A percentile compares a stretch with the other conserved stretches of the same genome.
phyloP scores from a whole-genome alignment of 2,888 invertebrate species.

The Eilema caniola region DNA sequence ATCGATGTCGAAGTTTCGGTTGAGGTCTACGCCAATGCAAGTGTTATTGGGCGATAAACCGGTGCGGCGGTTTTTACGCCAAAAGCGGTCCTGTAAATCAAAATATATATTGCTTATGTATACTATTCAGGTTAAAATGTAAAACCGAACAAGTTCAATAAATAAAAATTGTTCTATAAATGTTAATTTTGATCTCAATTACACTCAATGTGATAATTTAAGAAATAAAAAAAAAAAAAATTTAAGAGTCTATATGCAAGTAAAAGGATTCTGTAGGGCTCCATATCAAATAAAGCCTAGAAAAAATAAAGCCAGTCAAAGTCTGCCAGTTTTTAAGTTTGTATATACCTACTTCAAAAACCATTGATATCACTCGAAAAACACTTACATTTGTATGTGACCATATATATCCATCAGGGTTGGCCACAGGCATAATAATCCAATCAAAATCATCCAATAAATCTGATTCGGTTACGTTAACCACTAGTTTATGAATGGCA shows the following conservation, averaged over 20 bases:
- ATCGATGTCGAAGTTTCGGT: constrained; percentile 91
- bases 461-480: constrained; percentile 82
- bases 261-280: too few relatives aligned
- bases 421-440: constrained; percentile 89
- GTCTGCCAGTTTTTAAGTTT: too few relatives aligned
- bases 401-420: constrained; percentile 91
- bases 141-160: too few relatives aligned
- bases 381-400: constrained; percentile 78
- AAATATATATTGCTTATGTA: constrained; percentile 19
- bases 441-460: constrained; percentile 88
- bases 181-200: too few relatives aligned
- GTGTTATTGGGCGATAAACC: constrained; percentile 55
- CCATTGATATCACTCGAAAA: constrained; percentile 65
- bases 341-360: too few relatives aligned
- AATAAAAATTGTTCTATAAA: too few relatives aligned
- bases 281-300: too few relatives aligned
- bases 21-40: constrained; percentile 91
- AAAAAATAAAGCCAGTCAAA: too few relatives aligned
- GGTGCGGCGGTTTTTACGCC: constrained; percentile 89
- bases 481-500: constrained; percentile 88
- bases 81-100: constrained; percentile 86
- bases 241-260: too few relatives aligned
- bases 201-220: too few relatives aligned
- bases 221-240: too few relatives aligned
- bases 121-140: too few relatives aligned